Base-by-base conservation (phyloP, 2,888 invertebrate genomes). In the Drosophila ustulata region DNA sequence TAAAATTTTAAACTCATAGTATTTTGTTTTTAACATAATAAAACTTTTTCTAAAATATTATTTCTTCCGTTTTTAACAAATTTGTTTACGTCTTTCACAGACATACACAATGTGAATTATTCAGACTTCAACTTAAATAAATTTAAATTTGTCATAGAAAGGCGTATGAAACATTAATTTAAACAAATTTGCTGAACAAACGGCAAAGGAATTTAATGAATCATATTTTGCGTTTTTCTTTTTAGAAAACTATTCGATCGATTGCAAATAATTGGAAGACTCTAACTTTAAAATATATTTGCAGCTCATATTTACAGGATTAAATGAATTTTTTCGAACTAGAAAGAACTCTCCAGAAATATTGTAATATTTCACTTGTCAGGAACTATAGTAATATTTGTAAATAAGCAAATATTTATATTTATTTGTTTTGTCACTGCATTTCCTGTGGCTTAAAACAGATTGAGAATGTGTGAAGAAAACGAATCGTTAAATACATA, bases 401-500 rank as follows among this genome's bases (percentile, higher is more conserved):
- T 23, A 11, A 55, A 32, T 45, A n/a, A 37, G 13, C 25, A 37
- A 39, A 37, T 52, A 25, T 32, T 56, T 34, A 11, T 47, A 39
- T 49, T 58, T 39, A 49, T 49, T 58, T 58, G 39, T 58, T 58
- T 43, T 73, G 61, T 68, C 61, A 68, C 41, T 58, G 25, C 43
- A 23, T 47, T 59, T 49, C 23, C 25, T 4, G 13, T 9, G 7
- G 1, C 9, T 32, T 45, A 51, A 50, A 59, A 52, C 5, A 59
- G 59, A 56, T 34, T 7, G 34, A 45, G 32, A 43, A 41, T 13
- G 26, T 51, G 51, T 25, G 9, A 47, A 6, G 46, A 57, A 41
- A 51, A 7, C 9, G 18, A 34, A 45, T 52, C 9, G 30, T 5
- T 6, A 39, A 64, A 65, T 64, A 41, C 39, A 34, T 34, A 71